Evolutionary conservation across 92 coral and sea anemone genomes (phyloP), one percentile per base, ranked within the genome.

Genomic region (Palythoa heliodiscus): DNA sequence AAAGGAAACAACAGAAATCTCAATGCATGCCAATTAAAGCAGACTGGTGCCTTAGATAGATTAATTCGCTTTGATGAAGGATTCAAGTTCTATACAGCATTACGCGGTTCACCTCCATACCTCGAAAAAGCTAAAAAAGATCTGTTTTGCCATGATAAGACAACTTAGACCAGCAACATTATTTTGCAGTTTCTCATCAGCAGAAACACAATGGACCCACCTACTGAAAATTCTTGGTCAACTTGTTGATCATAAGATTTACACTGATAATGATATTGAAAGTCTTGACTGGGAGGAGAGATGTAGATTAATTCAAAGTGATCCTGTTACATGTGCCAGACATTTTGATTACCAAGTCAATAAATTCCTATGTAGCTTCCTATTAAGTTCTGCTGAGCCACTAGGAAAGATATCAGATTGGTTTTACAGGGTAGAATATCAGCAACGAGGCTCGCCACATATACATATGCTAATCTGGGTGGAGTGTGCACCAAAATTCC

Each of bases 21-120:
- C 63, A 91, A 76, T 67, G 94, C 94, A 52, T 90, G 92, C 15
- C 85, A 91, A 15, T 86, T 91, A 57, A 91, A 91, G 75, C 77
- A 82, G 73, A 75, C 87, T 55, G 94, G 94, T 48, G 89, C 90
- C 70, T 71, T 91, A 47, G 89, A 85, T 52, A 86, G 73, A 77
- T 86, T 85, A 84, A 76, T 88, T 84, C 91, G 85, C 76, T 78
- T 52, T 85, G 89, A 87, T 87, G 89, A 87, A 82, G 89, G 63
- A 79, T 86, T 78, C 61, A 86, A 82, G 75, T 86, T 86, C 68
- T 70, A 84, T 23, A 71, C 66, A 75, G 91, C 89, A 88, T 85
- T 85, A 85, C 67, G 89, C 35, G 91, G 89, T 78, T 88, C 89
- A 84, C 91, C 89, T 75, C n/a, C n/a, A n/a, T n/a, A n/a, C n/a